Conservation (phyloP, 2,888 invertebrate species). For the Rhagium mordax region DNA sequence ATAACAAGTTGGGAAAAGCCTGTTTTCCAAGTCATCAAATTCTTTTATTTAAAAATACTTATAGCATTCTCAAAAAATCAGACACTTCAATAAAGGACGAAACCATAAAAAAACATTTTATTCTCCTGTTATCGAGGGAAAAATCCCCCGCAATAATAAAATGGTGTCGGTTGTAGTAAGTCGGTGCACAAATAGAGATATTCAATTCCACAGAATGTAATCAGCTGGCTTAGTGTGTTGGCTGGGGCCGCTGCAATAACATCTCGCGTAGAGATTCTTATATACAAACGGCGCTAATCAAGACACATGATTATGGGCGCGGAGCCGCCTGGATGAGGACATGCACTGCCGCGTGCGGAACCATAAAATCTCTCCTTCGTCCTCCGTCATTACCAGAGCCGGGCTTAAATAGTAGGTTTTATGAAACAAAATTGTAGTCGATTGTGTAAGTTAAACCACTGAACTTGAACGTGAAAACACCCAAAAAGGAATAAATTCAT, state of each 20-base stretch:
- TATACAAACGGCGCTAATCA: conserved; percentile 71
- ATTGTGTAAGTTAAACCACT: too few relatives aligned
- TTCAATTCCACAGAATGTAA: conserved; percentile 53
- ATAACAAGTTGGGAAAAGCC: too few relatives aligned
- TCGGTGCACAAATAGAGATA: conserved; percentile 56
- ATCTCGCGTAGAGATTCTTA: conserved; percentile 64
- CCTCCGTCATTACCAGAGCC: conserved; percentile 27
- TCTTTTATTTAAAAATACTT: too few relatives aligned
- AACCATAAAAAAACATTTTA: too few relatives aligned
- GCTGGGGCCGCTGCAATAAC: conserved; percentile 60
- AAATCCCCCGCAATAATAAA: conserved; percentile 39
- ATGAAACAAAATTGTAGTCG: not conserved
- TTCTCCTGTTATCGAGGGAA: not conserved
- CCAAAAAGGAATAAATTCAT: too few relatives aligned
- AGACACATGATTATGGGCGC: conserved; percentile 70
- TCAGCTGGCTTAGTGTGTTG: conserved; percentile 49
- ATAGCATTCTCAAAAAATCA: too few relatives aligned
- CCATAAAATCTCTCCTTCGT: conserved; percentile 59
- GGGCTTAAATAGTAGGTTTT: not conserved
- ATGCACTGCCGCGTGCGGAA: conserved; percentile 63
- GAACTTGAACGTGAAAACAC: too few relatives aligned
- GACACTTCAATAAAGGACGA: too few relatives aligned
- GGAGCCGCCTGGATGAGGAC: conserved; percentile 62
- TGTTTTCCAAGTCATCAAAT: too few relatives aligned
- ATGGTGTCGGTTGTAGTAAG: conserved; percentile 44